Conservation (phyloP, 92 coral and sea anemone species). For the Palythoa heliodiscus region DNA sequence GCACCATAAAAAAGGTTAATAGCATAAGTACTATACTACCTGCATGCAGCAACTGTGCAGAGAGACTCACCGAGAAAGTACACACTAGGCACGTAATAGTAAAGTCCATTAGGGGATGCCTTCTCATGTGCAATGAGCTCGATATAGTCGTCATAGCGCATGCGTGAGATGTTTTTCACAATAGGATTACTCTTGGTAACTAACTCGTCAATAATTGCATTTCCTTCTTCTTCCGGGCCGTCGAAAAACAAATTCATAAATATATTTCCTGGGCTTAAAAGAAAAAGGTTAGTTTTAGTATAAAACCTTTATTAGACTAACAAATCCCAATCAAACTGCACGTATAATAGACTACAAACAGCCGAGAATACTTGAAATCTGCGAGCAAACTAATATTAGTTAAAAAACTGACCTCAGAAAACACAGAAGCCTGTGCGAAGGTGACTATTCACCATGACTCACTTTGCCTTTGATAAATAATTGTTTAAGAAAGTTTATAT, state of each 20-base stretch:
- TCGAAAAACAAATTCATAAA: slow-evolving; percentile 44
- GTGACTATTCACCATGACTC: too few relatives aligned
- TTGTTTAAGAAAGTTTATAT: too few relatives aligned
- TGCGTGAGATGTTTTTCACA: slow-evolving; percentile 37
- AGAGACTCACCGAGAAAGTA: slow-evolving; percentile 34
- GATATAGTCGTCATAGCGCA: slow-evolving; percentile 41
- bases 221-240: slow-evolving; percentile 39
- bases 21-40: too few relatives aligned
- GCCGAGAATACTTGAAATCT: too few relatives aligned
- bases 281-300: neutral
- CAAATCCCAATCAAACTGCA: neutral
- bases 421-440: too few relatives aligned
- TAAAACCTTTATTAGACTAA: neutral
- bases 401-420: too few relatives aligned
- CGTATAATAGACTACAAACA: too few relatives aligned
- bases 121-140: slow-evolving; percentile 41
- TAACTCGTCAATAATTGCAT: slow-evolving; percentile 20
- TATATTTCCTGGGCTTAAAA: slow-evolving; percentile 19
- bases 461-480: too few relatives aligned
- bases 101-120: slow-evolving; percentile 26
- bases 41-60: neutral
- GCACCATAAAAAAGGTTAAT: too few relatives aligned
- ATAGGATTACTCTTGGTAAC: slow-evolving; percentile 23
- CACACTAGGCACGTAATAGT: slow-evolving; percentile 25
- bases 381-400: too few relatives aligned